A percentile compares a stretch with the other conserved stretches of the same genome.
These are phyloP conservation scores for Syngnathus rostellatus DNA, from an alignment of 2,797 vertebrate genomes.

Conservation along the genomic window DNA sequence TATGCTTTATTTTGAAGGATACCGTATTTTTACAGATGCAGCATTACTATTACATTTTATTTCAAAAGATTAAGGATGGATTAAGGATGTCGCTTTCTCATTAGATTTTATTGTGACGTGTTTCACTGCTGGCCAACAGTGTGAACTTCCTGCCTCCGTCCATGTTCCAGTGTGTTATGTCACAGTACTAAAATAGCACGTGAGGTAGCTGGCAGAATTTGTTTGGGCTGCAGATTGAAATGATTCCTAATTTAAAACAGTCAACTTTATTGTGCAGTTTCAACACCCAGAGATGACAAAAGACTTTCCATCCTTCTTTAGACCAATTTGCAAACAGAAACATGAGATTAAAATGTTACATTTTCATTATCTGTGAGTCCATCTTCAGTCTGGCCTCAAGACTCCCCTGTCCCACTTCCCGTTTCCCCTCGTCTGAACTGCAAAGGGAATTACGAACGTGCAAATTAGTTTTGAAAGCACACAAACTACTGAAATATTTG, in stretches of 20 bases:
- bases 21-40: background rate
- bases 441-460: constrained; percentile 11
- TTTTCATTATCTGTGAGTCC: background rate
- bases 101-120: background rate
- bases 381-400: constrained; percentile 25
- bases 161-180: background rate
- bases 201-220: background rate
- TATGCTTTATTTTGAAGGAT: background rate
- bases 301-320: background rate
- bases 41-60: background rate
- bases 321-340: background rate
- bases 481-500: background rate
- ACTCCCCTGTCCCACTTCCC: constrained; percentile 51
- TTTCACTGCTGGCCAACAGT: background rate
- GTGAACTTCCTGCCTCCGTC: background rate
- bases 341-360: background rate
- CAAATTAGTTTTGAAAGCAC: background rate
- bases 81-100: background rate
- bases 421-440: constrained; percentile 65
- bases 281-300: background rate
- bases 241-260: background rate
- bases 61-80: too few species aligned
- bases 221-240: background rate
- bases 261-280: background rate
- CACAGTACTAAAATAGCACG: background rate